These are phyloP conservation scores for Remorina albescens DNA, from an alignment of 2,797 vertebrate species.

Conservation along the genomic window DNA sequence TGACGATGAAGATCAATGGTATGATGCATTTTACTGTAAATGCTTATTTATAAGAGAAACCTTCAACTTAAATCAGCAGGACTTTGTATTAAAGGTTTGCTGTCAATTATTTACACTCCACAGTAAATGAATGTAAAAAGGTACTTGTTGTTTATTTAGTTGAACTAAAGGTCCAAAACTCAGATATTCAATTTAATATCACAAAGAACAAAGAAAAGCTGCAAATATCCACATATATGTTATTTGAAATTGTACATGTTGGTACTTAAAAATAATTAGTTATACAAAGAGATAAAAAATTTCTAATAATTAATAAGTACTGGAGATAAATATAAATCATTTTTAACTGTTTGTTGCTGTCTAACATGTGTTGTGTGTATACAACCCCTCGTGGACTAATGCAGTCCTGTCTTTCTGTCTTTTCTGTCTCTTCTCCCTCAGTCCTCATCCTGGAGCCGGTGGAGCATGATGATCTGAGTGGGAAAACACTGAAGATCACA, in stretches of 20 bases:
- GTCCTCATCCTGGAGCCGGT: slow-evolving; percentile 91
- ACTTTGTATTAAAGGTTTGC: no score
- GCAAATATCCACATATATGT: slow-evolving; percentile 1
- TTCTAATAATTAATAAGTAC: no score
- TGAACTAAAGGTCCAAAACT: no score
- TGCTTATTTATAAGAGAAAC: background rate
- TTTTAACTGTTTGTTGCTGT: background rate
- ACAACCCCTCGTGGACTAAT: background rate
- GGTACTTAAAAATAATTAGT: no score
- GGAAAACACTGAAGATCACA: slow-evolving; percentile 93
- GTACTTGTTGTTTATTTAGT: no score
- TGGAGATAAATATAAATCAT: background rate
- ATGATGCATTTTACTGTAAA: background rate
- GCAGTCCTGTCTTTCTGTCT: background rate
- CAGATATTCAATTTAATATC: background rate
- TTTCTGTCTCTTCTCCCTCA: slow-evolving; percentile 61
- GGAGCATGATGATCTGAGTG: slow-evolving; percentile 85
- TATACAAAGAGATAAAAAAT: no score
- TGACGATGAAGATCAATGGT: background rate
- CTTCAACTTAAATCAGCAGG: background rate
- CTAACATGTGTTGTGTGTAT: background rate
- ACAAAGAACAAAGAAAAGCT: slow-evolving; percentile 4
- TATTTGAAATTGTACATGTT: background rate
- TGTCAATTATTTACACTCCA: background rate
- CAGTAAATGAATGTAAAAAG: background rate